Conservation (phyloP, 2,888 invertebrate genomes). For the Drosophila paranaensis region DNA sequence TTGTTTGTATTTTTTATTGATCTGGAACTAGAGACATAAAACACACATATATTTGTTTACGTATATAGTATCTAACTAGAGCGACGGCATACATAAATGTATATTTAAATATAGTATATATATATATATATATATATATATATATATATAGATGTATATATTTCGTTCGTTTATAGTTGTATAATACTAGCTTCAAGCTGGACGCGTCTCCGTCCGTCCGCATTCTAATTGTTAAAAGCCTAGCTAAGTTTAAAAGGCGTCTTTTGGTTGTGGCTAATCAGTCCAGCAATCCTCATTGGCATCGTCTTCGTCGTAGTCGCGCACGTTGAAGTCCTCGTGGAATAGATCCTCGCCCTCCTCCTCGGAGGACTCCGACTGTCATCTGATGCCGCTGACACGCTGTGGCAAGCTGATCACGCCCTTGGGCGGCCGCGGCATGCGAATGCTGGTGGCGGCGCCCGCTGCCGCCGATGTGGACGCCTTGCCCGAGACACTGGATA, state of each 20-base stretch:
- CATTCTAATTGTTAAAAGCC: slow-evolving; percentile 37
- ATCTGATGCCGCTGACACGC: slow-evolving; percentile 80
- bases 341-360: slow-evolving; percentile 83
- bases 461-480: slow-evolving; percentile 45
- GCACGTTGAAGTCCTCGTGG: slow-evolving; percentile 83
- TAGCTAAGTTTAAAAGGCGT: slow-evolving; percentile 53
- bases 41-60: slow-evolving; percentile 36
- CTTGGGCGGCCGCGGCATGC: slow-evolving; percentile 82
- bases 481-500: slow-evolving; percentile 83
- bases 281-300: slow-evolving; percentile 80
- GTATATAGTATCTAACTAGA: slow-evolving; percentile 38
- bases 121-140: slow-evolving; percentile 11
- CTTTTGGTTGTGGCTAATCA: slow-evolving; percentile 55
- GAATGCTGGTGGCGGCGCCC: slow-evolving; percentile 80
- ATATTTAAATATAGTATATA: slow-evolving; percentile 9
- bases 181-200: slow-evolving; percentile 57
- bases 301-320: slow-evolving; percentile 77
- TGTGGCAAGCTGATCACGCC: slow-evolving; percentile 80
- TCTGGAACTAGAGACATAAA: slow-evolving; percentile 37
- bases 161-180: slow-evolving; percentile 12
- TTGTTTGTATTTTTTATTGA: not conserved
- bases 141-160: not conserved
- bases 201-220: slow-evolving; percentile 3
- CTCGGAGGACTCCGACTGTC: slow-evolving; percentile 85
- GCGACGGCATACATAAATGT: slow-evolving; percentile 33